phyloP scores from a whole-genome alignment of 2,113 vertebrate genomes.

The Prionailurus bengalensis region DNA sequence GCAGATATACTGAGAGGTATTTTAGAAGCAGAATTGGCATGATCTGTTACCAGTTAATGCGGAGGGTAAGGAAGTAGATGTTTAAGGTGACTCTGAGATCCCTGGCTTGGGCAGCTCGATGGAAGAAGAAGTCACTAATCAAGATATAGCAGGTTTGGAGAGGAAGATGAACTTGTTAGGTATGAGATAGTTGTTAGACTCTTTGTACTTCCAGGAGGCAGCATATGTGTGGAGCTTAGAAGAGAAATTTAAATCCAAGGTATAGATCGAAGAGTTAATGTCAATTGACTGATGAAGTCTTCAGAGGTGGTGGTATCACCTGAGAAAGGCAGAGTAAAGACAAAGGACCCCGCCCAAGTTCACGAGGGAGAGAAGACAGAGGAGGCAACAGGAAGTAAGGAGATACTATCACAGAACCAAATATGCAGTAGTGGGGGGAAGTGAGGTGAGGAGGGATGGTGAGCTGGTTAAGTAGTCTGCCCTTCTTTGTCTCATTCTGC shows the following conservation, averaged over 20 bases:
- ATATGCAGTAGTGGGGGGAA: background rate
- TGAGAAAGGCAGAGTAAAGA: slow-evolving; percentile 48
- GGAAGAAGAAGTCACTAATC: background rate
- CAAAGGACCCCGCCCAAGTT: background rate
- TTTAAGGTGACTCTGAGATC: background rate
- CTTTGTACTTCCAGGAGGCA: background rate
- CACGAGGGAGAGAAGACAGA: background rate
- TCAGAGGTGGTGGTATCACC: background rate
- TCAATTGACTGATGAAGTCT: background rate
- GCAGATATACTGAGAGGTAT: background rate
- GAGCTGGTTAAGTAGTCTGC: background rate
- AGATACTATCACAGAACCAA: background rate
- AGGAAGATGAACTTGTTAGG: background rate
- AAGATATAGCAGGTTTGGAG: background rate
- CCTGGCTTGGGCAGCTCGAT: background rate
- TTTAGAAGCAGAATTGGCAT: background rate
- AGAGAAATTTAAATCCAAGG: background rate
- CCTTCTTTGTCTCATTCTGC: background rate
- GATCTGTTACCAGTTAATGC: background rate
- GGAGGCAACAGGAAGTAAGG: background rate
- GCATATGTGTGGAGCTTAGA: background rate
- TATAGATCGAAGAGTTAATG: background rate
- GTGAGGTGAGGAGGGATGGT: background rate
- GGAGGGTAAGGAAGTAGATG: background rate
- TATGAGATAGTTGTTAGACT: background rate